These are phyloP conservation scores for Abrostola tripartita DNA, from an alignment of 2,888 invertebrate species.

Conservation along the genomic window DNA sequence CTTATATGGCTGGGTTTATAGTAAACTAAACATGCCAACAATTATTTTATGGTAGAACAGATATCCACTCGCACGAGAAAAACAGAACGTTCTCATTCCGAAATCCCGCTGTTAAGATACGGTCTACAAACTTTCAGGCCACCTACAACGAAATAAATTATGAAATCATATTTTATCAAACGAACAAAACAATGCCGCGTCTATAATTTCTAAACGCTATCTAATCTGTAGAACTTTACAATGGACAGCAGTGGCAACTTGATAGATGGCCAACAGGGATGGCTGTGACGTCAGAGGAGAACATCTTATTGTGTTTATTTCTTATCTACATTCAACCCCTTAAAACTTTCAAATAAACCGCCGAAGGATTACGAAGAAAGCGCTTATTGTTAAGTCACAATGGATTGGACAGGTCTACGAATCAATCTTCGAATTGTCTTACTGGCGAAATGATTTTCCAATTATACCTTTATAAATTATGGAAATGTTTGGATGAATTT, in stretches of 20 bases:
- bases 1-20: no score
- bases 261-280: slow-evolving; percentile 69
- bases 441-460: slow-evolving; percentile 40
- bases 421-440: slow-evolving; percentile 56
- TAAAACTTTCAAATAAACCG: slow-evolving; percentile 52
- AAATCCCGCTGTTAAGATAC: no score
- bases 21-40: no score
- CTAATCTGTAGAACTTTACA: slow-evolving; percentile 63
- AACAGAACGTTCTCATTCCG: no score
- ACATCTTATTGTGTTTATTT: slow-evolving; percentile 57
- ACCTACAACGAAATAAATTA: slow-evolving; percentile 1
- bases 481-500: slow-evolving; percentile 21
- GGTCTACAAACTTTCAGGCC: no score
- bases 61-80: no score
- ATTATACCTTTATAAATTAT: slow-evolving; percentile 31
- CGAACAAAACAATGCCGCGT: slow-evolving; percentile 48
- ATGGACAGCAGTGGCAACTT: slow-evolving; percentile 58
- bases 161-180: slow-evolving; percentile 34
- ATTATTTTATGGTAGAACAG: no score
- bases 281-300: slow-evolving; percentile 57
- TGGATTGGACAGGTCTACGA: slow-evolving; percentile 39
- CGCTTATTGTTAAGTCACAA: slow-evolving; percentile 45
- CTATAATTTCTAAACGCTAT: slow-evolving; percentile 58
- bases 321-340: slow-evolving; percentile 54
- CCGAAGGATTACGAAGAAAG: slow-evolving; percentile 55